Base-by-base conservation (phyloP, 2,113 vertebrate genomes). In the Phainopepla nitens region DNA sequence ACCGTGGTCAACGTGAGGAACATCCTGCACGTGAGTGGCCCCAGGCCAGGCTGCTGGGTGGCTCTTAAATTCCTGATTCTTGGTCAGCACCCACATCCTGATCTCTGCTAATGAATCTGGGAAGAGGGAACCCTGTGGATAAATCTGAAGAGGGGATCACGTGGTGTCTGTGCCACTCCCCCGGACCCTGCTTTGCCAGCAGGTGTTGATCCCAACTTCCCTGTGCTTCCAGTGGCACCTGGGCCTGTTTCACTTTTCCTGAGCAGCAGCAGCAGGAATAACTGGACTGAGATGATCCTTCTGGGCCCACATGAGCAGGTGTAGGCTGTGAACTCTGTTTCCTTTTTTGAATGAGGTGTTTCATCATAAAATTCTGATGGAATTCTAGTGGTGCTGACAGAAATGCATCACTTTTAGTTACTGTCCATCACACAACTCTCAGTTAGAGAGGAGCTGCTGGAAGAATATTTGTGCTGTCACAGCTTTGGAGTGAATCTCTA, bases 11-110 rank as follows among this genome's bases (percentile, higher is more conserved):
- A 99, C 1, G 99, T 99, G 25, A 97, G 99, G 13, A 98, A 98
- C 95, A 99, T 99, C 84, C 98, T 99, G n/a, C 99, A 99, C 0
- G 99, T 99, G 96, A 98, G 99, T 98, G 36, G 36, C 47, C 44
- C 47, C 57, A 36, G 68, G 3, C 21, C 33, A 5, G 62, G 11
- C 49, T 51, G 6, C 8, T 24, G 60, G 21, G 18, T 12, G 33
- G 31, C 35, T 3, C 33, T 28, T 20, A 36, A 14, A 3, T 29
- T 35, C 12, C 80, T 58, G 13, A 2, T 11, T 23, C 19, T 8
- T 33, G 50, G 17, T 13, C 45, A 77, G n/a, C 41, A n/a, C 13
- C 23, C 41, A 4, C 0, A 0, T 39, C 45, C 51, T 54, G 4
- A 13, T 12, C 23, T 28, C 50, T 47, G 25, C 75, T 49, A 1